Percentiles rank a stretch among this genome's conserved stretches.
These are phyloP conservation scores for Excalfactoria chinensis DNA, from an alignment of 2,113 vertebrate species.

Conservation along the genomic window DNA sequence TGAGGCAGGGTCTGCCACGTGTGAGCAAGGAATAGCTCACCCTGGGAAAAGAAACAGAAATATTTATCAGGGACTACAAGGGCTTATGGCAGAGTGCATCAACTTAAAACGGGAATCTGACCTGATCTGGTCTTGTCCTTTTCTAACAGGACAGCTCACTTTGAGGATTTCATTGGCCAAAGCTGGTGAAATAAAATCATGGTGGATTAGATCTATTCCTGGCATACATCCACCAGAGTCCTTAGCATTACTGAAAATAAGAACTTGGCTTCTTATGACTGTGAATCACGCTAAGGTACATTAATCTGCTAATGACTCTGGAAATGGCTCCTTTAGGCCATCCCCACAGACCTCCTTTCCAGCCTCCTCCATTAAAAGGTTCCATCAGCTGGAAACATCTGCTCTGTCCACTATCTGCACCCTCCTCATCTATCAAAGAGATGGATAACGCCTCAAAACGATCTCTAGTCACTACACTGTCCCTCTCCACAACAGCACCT, in stretches of 20 bases:
- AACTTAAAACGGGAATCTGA: not conserved
- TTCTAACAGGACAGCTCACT: constrained; percentile 26
- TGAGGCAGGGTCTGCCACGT: not conserved
- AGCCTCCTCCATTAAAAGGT: constrained; percentile 23
- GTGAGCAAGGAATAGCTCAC: not conserved
- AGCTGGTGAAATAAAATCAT: constrained; percentile 32
- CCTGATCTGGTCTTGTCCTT: constrained; percentile 1
- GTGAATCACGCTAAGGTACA: constrained; percentile 16
- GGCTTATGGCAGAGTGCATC: not conserved
- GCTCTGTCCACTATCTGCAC: constrained; percentile 9
- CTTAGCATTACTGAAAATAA: constrained; percentile 50
- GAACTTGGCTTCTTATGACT: constrained; percentile 44
- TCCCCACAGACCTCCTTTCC: constrained; percentile 28
- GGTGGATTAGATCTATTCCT: constrained; percentile 49
- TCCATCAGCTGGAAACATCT: constrained; percentile 52
- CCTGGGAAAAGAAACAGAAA: rapidly evolving
- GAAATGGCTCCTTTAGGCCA: constrained; percentile 55
- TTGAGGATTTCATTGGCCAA: not conserved
- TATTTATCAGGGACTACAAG: not conserved
- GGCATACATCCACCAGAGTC: constrained; percentile 30
- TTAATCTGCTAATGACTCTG: constrained; percentile 55
- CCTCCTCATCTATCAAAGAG: constrained; percentile 33
- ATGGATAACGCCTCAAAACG: constrained; percentile 13
- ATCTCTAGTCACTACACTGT: not conserved
- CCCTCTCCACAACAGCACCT: not conserved